A percentile compares a stretch with the other conserved stretches of the same genome.
Evolutionary conservation across 2,797 vertebrate genomes (phyloP).

Genomic region (Jordanella pulchra): DNA sequence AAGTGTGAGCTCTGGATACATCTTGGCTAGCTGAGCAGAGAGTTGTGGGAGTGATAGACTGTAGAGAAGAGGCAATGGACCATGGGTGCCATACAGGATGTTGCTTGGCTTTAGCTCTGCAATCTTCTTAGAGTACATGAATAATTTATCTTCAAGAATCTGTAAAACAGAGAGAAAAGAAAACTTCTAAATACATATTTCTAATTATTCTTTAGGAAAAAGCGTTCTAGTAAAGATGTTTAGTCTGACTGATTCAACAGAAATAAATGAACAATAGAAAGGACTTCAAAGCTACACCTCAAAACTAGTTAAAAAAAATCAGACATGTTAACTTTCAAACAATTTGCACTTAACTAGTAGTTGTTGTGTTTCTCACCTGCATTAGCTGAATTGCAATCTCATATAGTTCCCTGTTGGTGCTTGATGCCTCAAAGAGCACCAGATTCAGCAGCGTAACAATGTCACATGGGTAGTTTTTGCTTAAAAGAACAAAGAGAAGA

Average conservation of each 20-base stretch:
- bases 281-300: not conserved
- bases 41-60: conserved; percentile 89
- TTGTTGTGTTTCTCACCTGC: conserved; percentile 81
- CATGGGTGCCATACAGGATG: conserved; percentile 91
- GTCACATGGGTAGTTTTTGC: conserved; percentile 94
- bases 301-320: not conserved
- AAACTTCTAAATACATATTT: not conserved
- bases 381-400: conserved; percentile 99
- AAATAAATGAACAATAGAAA: not conserved
- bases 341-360: not conserved
- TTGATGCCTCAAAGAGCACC: conserved; percentile 96
- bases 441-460: conserved; percentile 93
- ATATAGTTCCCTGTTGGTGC: conserved; percentile 95
- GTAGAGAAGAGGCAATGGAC: conserved; percentile 91
- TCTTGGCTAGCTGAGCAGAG: conserved; percentile 90
- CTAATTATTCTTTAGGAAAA: not conserved
- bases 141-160: conserved; percentile 94
- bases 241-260: not conserved
- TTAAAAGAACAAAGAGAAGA: conserved; percentile 20
- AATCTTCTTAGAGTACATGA: conserved; percentile 91
- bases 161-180: conserved; percentile 51
- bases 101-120: conserved; percentile 89
- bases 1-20: conserved; percentile 97
- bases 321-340: not conserved
- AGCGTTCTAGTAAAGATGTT: not conserved